Base-by-base conservation (phyloP, 2,888 invertebrate species). In the Platynereis dumerilii region DNA sequence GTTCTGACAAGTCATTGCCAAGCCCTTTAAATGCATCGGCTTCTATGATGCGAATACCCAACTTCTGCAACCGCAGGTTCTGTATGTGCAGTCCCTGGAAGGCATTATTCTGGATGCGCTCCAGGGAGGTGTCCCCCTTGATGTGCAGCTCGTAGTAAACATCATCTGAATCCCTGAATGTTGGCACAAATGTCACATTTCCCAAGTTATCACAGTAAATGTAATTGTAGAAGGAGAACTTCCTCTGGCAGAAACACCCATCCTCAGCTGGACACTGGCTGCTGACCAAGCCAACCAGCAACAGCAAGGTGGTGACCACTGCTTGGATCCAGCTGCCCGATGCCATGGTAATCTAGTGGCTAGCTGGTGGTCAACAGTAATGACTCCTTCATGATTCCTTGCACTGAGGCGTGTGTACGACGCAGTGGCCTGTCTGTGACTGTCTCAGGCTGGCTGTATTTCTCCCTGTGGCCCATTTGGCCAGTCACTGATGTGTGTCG, bases 21-120 rank as follows among this genome's bases (percentile, higher is more conserved):
- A 66, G 42, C 7, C 69, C 67, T 27, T 58, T 48, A 48, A 69
- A 69, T 12, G 65, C 67, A 1, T 54, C 52, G 22, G n/a, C 61
- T 20, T 62, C 56, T 7, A 69, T 65, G 29, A 15, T 45, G 27
- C 59, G 48, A 39, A 68, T 68, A 15, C 61, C 58, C 5, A 42
- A 34, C 24, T 27, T 39, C 39, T 58, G 56, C 44, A 26, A 42
- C 15, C 44, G 59, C 17, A 48, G 58, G 17, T 29, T 56, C 2
- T 22, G n/a, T 1, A 48, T 48, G 20, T 52, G 42, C 15, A 62
- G 27, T 17, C 62, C 62, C 3, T 15, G 1, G 62, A 62, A 62
- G 48, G 62, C 62, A 28, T 57, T 34, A n/a, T 12, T 44, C 48
- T 62, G 62, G 10, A 62, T 27, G 12, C 22, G 55, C n/a, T 29